Conservation (phyloP, 2,113 vertebrate genomes). For the Chinchilla lanigera region DNA sequence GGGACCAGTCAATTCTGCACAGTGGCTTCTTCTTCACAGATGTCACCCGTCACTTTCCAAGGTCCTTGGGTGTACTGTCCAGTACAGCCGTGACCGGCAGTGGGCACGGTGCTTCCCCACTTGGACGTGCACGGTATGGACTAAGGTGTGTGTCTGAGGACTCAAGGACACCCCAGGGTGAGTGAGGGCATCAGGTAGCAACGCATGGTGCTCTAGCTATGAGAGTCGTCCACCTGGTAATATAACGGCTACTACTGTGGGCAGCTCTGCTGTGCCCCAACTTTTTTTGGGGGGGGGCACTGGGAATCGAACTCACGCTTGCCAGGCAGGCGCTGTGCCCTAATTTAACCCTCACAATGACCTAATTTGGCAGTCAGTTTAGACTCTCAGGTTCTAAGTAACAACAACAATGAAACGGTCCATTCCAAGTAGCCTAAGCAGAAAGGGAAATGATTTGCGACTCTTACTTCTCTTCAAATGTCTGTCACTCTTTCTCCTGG, state of each 20-base stretch:
- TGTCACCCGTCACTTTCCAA: neutral
- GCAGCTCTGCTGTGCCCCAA: neutral
- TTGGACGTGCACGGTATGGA: neutral
- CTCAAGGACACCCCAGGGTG: neutral
- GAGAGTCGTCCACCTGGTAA: neutral
- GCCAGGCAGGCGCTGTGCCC: no score
- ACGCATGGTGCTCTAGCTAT: neutral
- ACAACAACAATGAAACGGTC: neutral
- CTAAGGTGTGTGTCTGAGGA: neutral
- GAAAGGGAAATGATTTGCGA: neutral
- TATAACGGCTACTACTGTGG: neutral
- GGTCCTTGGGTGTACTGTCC: neutral
- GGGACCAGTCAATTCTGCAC: neutral
- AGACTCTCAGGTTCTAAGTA: neutral
- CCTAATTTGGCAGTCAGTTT: neutral
- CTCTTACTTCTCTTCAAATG: neutral
- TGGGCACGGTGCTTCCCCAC: neutral
- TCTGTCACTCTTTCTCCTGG: neutral
- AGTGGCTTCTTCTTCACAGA: neutral
- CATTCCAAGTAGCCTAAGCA: neutral
- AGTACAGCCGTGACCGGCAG: neutral
- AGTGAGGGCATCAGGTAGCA: neutral
- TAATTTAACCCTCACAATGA: neutral
- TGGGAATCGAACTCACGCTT: no score
- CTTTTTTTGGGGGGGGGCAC: no score